A percentile compares a stretch with the other conserved stretches of the same genome.
Conservation (phyloP, 2,113 vertebrate species). For the Petrocephalus zakoni region DNA sequence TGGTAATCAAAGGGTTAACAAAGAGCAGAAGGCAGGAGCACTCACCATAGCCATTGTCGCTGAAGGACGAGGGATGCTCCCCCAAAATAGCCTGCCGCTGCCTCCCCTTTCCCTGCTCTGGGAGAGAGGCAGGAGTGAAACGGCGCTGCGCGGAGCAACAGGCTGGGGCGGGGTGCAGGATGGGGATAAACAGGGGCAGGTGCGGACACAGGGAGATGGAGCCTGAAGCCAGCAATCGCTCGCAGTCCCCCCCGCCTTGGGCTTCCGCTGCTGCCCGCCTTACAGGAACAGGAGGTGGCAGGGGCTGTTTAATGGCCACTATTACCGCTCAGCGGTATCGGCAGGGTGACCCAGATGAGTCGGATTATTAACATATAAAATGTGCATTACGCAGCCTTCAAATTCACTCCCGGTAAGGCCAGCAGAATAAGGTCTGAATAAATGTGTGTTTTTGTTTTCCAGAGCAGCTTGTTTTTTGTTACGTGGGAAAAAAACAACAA, state of each 20-base stretch:
- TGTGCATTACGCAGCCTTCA: not conserved
- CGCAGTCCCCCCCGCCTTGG: not conserved
- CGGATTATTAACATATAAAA: constrained; percentile 2
- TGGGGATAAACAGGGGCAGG: not conserved
- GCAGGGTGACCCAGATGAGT: not conserved
- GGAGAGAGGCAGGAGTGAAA: constrained; percentile 38
- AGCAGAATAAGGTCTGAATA: not conserved
- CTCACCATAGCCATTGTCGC: constrained; percentile 89
- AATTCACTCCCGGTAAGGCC: not conserved
- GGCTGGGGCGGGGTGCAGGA: not conserved
- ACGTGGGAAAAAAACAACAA: not conserved
- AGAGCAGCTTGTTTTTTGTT: not conserved
- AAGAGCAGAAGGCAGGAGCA: constrained; percentile 15
- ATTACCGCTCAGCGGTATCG: not conserved
- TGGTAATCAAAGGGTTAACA: not conserved
- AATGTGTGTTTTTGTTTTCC: not conserved
- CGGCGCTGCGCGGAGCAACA: not conserved
- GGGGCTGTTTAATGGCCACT: constrained; percentile 27
- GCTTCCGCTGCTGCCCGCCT: not conserved
- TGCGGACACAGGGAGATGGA: not conserved
- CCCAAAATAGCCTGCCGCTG: constrained; percentile 94
- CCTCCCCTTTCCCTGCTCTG: constrained; percentile 87
- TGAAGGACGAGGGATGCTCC: constrained; percentile 87
- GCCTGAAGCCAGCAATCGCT: not conserved
- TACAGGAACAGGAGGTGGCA: not conserved